Conservation (phyloP, 2,888 invertebrate species). For the Xanthorhoe spadicearia region DNA sequence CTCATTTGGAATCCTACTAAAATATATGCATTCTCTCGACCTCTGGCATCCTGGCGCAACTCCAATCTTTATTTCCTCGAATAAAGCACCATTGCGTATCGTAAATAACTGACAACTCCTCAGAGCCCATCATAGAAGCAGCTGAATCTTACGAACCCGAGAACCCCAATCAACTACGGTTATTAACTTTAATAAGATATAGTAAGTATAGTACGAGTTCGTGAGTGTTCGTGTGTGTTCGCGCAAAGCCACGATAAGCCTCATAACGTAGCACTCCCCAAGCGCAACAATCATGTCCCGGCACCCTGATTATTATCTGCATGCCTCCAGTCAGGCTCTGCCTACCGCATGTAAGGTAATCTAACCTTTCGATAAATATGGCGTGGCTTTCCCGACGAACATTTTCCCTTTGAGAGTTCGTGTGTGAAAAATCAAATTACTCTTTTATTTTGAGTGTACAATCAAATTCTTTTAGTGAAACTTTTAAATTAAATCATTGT, state of each 20-base stretch:
- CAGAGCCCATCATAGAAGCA: background rate
- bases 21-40: slow-evolving; percentile 57
- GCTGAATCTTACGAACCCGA: slow-evolving; percentile 6
- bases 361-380: slow-evolving; percentile 9
- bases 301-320: slow-evolving; percentile 13
- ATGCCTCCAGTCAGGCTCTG: slow-evolving; percentile 2
- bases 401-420: slow-evolving; percentile 59
- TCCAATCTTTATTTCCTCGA: slow-evolving; percentile 69
- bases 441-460: slow-evolving; percentile 45
- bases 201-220: slow-evolving; percentile 3
- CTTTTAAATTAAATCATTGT: slow-evolving; percentile 43
- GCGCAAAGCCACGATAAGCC: slow-evolving; percentile 26
- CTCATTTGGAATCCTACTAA: slow-evolving; percentile 61
- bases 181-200: slow-evolving; percentile 7
- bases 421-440: slow-evolving; percentile 57
- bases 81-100: slow-evolving; percentile 58
- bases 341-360: slow-evolving; percentile 10
- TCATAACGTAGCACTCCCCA: slow-evolving; percentile 20
- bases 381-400: slow-evolving; percentile 49
- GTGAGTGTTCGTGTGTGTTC: slow-evolving; percentile 17
- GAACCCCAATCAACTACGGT: background rate
- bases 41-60: slow-evolving; percentile 56
- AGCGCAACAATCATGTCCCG: slow-evolving; percentile 18
- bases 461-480: slow-evolving; percentile 41
- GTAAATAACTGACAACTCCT: slow-evolving; percentile 58